Evolutionary conservation across 1,140 invertebrate species (phyloP).

Genomic region (Pollicipes pollicipes): DNA sequence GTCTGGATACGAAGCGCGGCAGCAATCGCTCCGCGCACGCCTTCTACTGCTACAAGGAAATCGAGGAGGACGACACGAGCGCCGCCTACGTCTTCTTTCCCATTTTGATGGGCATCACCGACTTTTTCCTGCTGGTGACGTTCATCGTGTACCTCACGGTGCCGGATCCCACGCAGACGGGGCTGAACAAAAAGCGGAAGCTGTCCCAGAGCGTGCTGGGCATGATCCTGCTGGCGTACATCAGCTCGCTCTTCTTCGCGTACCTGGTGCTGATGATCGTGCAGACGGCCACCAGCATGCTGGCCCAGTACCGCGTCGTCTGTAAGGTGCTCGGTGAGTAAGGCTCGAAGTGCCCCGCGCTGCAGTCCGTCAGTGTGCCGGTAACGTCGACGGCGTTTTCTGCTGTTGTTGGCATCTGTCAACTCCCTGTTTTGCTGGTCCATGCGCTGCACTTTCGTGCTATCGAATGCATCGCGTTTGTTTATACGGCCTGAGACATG

Average conservation of each 20-base stretch:
- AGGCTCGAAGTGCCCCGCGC: too few relatives aligned
- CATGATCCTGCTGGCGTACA: conserved; percentile 14
- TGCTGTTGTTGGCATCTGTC: too few relatives aligned
- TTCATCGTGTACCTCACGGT: conserved; percentile 17
- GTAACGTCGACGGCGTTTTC: neutral
- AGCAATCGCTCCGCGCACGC: neutral
- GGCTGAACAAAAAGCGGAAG: conserved; percentile 16
- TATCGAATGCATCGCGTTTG: too few relatives aligned
- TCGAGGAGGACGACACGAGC: neutral
- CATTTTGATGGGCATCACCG: conserved; percentile 16
- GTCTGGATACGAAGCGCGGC: neutral
- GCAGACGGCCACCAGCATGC: conserved; percentile 13
- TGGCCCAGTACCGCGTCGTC: conserved; percentile 9
- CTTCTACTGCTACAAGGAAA: neutral
- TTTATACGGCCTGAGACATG: too few relatives aligned
- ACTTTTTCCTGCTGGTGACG: conserved; percentile 18
- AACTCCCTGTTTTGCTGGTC: too few relatives aligned
- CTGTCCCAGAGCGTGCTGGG: conserved; percentile 15
- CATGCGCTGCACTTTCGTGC: too few relatives aligned
- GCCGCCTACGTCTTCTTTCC: conserved; percentile 16
- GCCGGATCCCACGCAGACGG: conserved; percentile 14
- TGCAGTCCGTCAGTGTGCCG: too few relatives aligned
- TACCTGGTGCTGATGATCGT: conserved; percentile 16
- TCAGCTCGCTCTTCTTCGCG: conserved; percentile 15
- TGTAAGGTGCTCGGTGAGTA: conserved; percentile 14